These are phyloP conservation scores for Drosophila neutralis DNA, from an alignment of 2,888 invertebrate genomes.

Conservation along the genomic window DNA sequence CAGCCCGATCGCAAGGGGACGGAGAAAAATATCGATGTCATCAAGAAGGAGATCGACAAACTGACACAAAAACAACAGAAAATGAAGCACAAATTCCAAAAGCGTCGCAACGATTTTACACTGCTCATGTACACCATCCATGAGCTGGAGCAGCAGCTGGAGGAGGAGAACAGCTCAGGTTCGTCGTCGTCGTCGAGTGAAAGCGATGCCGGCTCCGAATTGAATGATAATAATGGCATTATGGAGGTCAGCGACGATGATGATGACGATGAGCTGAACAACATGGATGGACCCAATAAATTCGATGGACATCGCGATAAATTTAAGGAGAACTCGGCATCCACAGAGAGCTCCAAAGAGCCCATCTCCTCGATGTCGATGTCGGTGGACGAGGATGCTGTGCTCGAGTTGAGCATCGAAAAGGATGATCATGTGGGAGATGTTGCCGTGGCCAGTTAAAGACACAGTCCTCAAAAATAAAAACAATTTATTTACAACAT, in stretches of 20 bases:
- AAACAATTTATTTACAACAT: conserved; percentile 19
- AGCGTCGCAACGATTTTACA: conserved; percentile 95
- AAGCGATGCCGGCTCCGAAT: conserved; percentile 50
- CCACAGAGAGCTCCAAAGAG: conserved; percentile 73
- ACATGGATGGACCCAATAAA: conserved; percentile 43
- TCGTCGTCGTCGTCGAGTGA: conserved; percentile 82
- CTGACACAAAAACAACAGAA: conserved; percentile 90
- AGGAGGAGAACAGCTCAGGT: conserved; percentile 88
- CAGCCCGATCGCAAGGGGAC: conserved; percentile 95
- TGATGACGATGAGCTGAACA: conserved; percentile 66
- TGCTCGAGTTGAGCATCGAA: conserved; percentile 80
- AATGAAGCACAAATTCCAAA: conserved; percentile 91
- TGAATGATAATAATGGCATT: conserved; percentile 60
- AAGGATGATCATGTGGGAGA: conserved; percentile 79
- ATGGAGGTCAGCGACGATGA: conserved; percentile 80
- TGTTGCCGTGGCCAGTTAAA: conserved; percentile 59
- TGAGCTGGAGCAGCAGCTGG: conserved; percentile 92
- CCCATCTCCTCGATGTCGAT: conserved; percentile 58
- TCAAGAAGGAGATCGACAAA: conserved; percentile 90
- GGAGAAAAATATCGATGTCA: conserved; percentile 88
- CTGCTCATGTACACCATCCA: conserved; percentile 94
- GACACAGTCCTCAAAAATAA: conserved; percentile 5
- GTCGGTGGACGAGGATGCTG: conserved; percentile 81
- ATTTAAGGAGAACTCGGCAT: conserved; percentile 57
- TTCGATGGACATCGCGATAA: conserved; percentile 49